Base-by-base conservation (phyloP, 2,113 vertebrate species). In the Carlito syrichta region DNA sequence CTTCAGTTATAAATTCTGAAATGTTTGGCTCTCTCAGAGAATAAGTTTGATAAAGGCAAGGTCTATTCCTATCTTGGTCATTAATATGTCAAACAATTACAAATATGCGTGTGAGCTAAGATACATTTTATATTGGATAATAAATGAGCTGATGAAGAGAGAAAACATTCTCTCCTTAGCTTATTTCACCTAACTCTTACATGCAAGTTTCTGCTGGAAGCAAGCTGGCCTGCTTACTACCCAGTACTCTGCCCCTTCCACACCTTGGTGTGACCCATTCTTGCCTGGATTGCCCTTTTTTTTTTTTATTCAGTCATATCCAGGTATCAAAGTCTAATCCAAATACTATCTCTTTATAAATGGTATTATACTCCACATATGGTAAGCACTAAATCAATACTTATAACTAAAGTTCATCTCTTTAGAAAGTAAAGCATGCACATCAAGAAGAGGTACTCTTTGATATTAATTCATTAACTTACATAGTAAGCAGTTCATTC, bases 71-170 rank as follows among this genome's bases (percentile, higher is more conserved):
- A 4, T 13, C 38, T 45, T 45, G 50, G 45, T 52, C 48, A 13
- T 76, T 90, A 45, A 22, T 27, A 22, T 27, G 40, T 54, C 54
- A 14, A 23, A 45, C 30, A 86, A 54, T 45, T 32, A 63, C 54
- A 77, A 77, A 32, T 6, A 86, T 0, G 32, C 16, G 50, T 13
- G 1, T 19, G 52, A 56, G 25, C 54, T 27, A 35, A 66, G 40
- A n/a, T 1, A 5, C 11, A 13, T 27, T 58, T 30, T n/a, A 66
- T 6, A 35, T 2, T 7, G 0, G 6, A 17, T 43, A 11, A 71
- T 14, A 60, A 48, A 52, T 0, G 43, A 27, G 25, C n/a, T 17
- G 9, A 54, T 56, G 54, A 14, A 45, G 79, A 74, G n/a, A 74
- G 52, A 48, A 84, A 56, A 27, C 0, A 5, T 48, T 50, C 45